A percentile compares a stretch with the other conserved stretches of the same genome.
Evolutionary conservation across 2,113 vertebrate species (phyloP).

Genomic region (Elephas maximus): DNA sequence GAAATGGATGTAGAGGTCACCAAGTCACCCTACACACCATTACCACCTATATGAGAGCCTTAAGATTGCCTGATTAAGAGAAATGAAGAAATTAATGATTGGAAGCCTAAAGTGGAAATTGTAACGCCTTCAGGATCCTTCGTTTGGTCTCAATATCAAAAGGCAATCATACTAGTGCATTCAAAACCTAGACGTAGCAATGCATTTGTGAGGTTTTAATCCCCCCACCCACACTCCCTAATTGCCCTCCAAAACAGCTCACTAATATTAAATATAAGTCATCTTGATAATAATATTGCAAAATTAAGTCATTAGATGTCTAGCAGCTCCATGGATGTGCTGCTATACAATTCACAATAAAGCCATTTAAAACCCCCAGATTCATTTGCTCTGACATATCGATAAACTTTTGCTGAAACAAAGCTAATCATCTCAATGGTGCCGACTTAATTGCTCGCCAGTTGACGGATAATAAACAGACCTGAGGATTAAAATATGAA

Average conservation of each 20-base stretch:
- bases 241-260: constrained; percentile 19
- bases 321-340: constrained; percentile 41
- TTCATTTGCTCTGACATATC: constrained; percentile 78
- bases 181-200: background rate
- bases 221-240: background rate
- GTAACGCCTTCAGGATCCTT: background rate
- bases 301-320: constrained; percentile 73
- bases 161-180: background rate
- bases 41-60: background rate
- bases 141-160: constrained; percentile 12
- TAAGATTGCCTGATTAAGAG: background rate
- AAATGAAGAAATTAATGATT: background rate
- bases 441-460: constrained; percentile 72
- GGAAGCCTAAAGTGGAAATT: background rate
- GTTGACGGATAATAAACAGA: constrained; percentile 78
- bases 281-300: constrained; percentile 68
- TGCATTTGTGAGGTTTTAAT: background rate
- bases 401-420: constrained; percentile 77
- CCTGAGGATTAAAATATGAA: constrained; percentile 83
- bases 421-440: constrained; percentile 69
- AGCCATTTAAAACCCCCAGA: constrained; percentile 63
- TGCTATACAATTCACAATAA: constrained; percentile 66
- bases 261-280: constrained; percentile 71
- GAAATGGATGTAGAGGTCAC: background rate
- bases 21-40: background rate